These are phyloP conservation scores for Tetranychus cinnabarinus DNA, from an alignment of 1,140 invertebrate genomes.

Conservation along the genomic window DNA sequence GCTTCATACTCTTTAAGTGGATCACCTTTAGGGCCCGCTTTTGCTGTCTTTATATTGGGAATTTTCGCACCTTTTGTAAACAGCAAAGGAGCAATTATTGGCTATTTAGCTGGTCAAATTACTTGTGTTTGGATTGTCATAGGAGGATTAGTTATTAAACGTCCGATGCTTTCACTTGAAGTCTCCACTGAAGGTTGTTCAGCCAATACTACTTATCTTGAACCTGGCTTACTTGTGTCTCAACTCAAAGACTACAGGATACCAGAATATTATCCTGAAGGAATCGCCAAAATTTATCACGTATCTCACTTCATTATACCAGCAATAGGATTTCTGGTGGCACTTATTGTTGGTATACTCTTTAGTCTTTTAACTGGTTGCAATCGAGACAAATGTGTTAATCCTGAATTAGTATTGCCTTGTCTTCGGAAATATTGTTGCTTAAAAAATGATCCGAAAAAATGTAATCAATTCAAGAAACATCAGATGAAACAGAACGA, in stretches of 20 bases:
- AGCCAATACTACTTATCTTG: background rate
- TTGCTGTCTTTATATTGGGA: conserved; percentile 1
- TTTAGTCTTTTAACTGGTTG: background rate
- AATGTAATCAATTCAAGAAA: no score
- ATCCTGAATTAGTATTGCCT: background rate
- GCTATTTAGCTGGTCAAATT: background rate
- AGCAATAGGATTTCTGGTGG: background rate
- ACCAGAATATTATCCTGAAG: background rate
- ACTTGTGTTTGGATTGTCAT: background rate
- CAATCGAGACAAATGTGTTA: background rate
- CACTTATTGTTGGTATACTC: background rate
- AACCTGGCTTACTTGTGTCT: background rate
- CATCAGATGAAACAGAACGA: no score
- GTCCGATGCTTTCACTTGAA: background rate
- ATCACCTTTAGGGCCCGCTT: background rate
- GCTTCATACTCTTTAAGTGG: background rate
- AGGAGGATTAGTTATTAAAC: background rate
- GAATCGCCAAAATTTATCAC: background rate
- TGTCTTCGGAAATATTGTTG: background rate
- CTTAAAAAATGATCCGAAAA: no score
- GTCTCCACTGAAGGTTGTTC: background rate
- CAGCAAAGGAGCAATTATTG: background rate
- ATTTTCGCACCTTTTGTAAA: conserved; percentile 1
- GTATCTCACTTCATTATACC: background rate
- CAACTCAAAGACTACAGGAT: background rate